phyloP scores from a whole-genome alignment of 2,888 invertebrate species.

The Zaprionus lineosus region DNA sequence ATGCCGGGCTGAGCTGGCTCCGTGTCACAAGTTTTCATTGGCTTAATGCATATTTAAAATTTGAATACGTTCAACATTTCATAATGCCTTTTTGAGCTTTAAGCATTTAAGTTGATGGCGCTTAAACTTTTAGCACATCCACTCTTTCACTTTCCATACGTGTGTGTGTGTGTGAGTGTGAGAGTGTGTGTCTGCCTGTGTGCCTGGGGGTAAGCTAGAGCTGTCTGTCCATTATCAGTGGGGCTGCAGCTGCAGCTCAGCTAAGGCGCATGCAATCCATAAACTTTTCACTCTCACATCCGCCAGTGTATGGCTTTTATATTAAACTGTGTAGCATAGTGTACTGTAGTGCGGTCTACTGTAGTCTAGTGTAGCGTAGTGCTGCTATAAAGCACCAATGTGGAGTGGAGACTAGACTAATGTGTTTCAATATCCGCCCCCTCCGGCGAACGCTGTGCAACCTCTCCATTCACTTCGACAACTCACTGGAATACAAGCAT shows the following conservation, averaged over 20 bases:
- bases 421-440: conserved; percentile 36
- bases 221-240: conserved; percentile 53
- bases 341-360: background rate
- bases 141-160: conserved; percentile 1
- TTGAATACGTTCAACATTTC: conserved; percentile 48
- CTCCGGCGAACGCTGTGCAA: too few species aligned
- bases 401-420: conserved; percentile 37
- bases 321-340: background rate
- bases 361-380: conserved; percentile 1
- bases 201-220: background rate
- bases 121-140: conserved; percentile 50
- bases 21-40: conserved; percentile 57
- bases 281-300: conserved; percentile 22
- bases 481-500: conserved; percentile 1
- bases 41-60: conserved; percentile 66
- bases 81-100: conserved; percentile 50
- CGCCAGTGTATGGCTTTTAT: background rate
- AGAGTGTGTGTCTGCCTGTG: background rate
- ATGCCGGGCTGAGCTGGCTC: too few species aligned
- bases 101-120: conserved; percentile 62
- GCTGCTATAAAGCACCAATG: conserved; percentile 7
- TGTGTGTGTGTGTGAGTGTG: background rate
- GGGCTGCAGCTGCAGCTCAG: conserved; percentile 47
- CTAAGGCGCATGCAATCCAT: conserved; percentile 53
- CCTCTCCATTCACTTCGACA: conserved; percentile 1